Base-by-base conservation (phyloP, 2,113 vertebrate species). In the Menura novaehollandiae region DNA sequence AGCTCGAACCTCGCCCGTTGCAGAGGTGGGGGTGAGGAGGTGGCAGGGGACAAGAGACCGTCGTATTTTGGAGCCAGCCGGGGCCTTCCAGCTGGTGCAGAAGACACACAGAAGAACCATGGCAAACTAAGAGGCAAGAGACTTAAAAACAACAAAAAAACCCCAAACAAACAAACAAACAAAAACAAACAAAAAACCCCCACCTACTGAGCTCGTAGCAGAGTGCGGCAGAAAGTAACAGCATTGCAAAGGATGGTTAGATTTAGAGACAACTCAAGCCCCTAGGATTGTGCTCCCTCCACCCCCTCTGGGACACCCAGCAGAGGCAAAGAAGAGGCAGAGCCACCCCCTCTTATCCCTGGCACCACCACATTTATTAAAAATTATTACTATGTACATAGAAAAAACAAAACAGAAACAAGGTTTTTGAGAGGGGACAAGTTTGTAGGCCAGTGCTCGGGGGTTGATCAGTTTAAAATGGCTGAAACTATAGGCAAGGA, bases 291-390 rank as follows among this genome's bases (percentile, higher is more conserved):
- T 7, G 15, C 6, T 60, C 30, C 56, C 17, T n/a, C 44, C 53
- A 13, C 16, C n/a, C 11, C 5, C 24, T 10, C 46, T 20, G 1
- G 24, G 4, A 21, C 4, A 56, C 15, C 0, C 10, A 1, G 3
- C 7, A 30, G 16, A 67, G 3, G n/a, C 13, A 88, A 74, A 88
- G 16, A 91, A 39, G 7, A 84, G 10, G 68, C 72, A 95, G 19
- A 89, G 41, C 41, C 51, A 73, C 18, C 17, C 15, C 21, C 7
- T 41, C 12, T 72, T 32, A 53, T 33, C 52, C 73, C 74, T 72
- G 79, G 64, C 76, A 88, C 79, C 94, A 97, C 84, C 79, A 98
- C 97, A 93, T 98, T 98, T 98, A 98, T 98, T 98, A 98, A 98
- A 98, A 98, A 98, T 96, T 77, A 96, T 92, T 96, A 94, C 64